phyloP scores from a whole-genome alignment of 23 tunicate species.

The Trididemnum clinides region DNA sequence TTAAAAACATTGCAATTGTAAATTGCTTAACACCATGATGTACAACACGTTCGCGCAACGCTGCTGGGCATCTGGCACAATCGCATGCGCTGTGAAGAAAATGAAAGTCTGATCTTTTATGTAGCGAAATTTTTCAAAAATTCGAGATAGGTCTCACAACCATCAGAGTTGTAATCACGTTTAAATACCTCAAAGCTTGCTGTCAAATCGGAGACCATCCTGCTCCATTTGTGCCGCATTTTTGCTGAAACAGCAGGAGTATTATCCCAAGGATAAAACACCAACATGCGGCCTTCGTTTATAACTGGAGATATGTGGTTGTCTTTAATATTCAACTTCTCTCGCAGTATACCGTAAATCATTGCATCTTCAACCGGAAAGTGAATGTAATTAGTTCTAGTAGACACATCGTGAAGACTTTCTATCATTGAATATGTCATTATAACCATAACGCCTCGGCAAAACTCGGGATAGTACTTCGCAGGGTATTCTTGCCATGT shows the following conservation, averaged over 20 bases:
- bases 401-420: conserved; percentile 41
- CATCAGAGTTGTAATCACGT: too few relatives aligned
- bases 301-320: conserved; percentile 37
- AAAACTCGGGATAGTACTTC: conserved; percentile 50
- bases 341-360: conserved; percentile 67
- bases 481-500: conserved; percentile 45
- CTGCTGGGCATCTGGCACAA: too few relatives aligned
- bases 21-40: too few relatives aligned
- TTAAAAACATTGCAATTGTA: too few relatives aligned
- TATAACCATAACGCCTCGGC: conserved; percentile 80
- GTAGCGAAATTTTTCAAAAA: too few relatives aligned
- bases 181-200: too few relatives aligned
- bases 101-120: too few relatives aligned
- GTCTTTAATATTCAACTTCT: conserved; percentile 16
- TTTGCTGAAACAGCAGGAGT: conserved; percentile 19
- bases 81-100: too few relatives aligned
- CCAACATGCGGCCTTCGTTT: conserved; percentile 40
- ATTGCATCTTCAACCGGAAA: conserved; percentile 80
- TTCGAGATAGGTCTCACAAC: too few relatives aligned
- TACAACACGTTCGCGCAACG: too few relatives aligned
- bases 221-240: conserved; percentile 62
- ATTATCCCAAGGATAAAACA: conserved; percentile 85
- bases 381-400: conserved; percentile 23
- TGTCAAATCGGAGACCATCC: too few relatives aligned
- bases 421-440: conserved; percentile 32